These are phyloP conservation scores for Lithophane ornitopus DNA, from an alignment of 2,888 invertebrate genomes.

Conservation along the genomic window DNA sequence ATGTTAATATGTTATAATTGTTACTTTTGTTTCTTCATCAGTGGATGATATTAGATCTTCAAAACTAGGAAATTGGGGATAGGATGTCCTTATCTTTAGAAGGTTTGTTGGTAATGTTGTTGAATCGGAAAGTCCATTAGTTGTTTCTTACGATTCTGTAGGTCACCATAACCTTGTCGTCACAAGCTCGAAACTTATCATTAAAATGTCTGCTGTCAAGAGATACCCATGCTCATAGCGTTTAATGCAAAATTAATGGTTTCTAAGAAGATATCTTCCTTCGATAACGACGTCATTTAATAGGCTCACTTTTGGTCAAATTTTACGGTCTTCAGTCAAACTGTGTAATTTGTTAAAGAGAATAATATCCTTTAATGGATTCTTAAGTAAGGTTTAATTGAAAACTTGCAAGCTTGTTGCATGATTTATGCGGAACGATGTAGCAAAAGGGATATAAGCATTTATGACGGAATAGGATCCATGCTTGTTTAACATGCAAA, in stretches of 20 bases:
- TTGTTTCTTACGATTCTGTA: neutral
- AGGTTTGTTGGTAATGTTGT: neutral
- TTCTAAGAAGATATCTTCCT: constrained; percentile 43
- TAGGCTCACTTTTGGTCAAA: constrained; percentile 16
- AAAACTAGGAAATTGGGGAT: neutral
- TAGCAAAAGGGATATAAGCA: constrained; percentile 38
- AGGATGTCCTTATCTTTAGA: neutral
- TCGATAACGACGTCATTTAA: constrained; percentile 30
- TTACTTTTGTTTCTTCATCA: neutral
- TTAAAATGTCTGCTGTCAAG: constrained; percentile 28
- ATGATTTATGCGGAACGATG: constrained; percentile 15
- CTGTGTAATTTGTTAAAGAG: constrained; percentile 48
- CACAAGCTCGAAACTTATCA: constrained; percentile 22
- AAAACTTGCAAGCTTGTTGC: constrained; percentile 32
- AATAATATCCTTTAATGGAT: constrained; percentile 53
- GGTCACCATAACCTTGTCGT: constrained; percentile 29
- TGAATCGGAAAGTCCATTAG: neutral
- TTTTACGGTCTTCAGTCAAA: constrained; percentile 33
- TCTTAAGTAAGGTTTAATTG: constrained; percentile 61
- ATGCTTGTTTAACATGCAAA: constrained; percentile 19
- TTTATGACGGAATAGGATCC: constrained; percentile 28
- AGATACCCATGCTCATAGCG: neutral
- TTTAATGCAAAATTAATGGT: constrained; percentile 59
- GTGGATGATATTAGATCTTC: neutral
- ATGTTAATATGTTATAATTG: too few relatives aligned